A percentile compares a stretch with the other conserved stretches of the same genome.
phyloP scores from a whole-genome alignment of 2,797 vertebrate species.

The Rhinella marina region DNA sequence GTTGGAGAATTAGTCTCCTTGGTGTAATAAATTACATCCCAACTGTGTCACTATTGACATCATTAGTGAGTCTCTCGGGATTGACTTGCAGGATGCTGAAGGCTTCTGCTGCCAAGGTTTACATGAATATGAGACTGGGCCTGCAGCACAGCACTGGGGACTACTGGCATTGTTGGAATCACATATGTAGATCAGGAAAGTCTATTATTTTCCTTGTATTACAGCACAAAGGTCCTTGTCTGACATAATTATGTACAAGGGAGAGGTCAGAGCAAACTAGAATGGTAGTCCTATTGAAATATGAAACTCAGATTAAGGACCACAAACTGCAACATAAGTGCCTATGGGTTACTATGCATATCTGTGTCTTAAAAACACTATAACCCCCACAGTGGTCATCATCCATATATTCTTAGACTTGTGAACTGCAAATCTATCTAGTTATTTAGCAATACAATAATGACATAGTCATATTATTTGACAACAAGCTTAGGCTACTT shows the following conservation, averaged over 20 bases:
- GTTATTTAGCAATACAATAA: too few species aligned
- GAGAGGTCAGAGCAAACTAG: background rate
- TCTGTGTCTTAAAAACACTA: background rate
- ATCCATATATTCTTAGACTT: background rate
- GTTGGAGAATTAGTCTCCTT: conserved; percentile 18
- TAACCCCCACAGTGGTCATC: background rate
- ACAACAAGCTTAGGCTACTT: too few species aligned
- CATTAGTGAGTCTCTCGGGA: conserved; percentile 20
- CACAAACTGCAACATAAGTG: background rate
- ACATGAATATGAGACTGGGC: background rate
- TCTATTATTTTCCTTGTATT: background rate
- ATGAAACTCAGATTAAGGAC: background rate
- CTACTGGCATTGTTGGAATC: background rate
- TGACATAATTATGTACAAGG: background rate
- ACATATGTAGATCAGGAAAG: background rate
- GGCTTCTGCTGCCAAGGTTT: background rate
- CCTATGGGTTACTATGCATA: background rate
- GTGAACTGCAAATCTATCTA: background rate
- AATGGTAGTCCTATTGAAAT: background rate
- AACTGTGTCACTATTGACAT: conserved; percentile 27
- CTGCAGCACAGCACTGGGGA: background rate
- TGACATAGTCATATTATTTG: too few species aligned
- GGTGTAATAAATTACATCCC: conserved; percentile 30
- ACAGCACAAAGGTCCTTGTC: background rate
- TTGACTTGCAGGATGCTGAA: conserved; percentile 7